phyloP scores from a whole-genome alignment of 2,113 vertebrate genomes.

The Ancistrus triradiatus region DNA sequence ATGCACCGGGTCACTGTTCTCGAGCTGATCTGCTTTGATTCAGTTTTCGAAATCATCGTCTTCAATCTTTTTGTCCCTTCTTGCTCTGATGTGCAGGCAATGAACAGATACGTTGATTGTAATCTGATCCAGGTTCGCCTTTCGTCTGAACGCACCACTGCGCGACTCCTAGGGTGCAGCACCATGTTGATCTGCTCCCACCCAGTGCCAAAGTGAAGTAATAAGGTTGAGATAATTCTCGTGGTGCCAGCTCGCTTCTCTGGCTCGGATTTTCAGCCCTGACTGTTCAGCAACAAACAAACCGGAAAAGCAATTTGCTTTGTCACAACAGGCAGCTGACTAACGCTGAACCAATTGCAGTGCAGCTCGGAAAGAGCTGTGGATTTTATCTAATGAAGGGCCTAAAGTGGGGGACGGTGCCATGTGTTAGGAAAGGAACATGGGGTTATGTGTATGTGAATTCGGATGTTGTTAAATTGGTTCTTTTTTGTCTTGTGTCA shows the following conservation, averaged over 20 bases:
- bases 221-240: slow-evolving; percentile 61
- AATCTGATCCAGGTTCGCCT: no score
- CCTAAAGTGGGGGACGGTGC: slow-evolving; percentile 52
- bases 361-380: slow-evolving; percentile 66
- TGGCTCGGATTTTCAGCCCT: slow-evolving; percentile 62
- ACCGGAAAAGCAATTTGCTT: slow-evolving; percentile 67
- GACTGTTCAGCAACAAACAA: slow-evolving; percentile 68
- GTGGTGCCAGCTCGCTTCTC: slow-evolving; percentile 49
- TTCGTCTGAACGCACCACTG: background rate
- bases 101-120: no score
- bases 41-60: no score
- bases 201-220: slow-evolving; percentile 46
- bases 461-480: no score
- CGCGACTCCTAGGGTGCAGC: background rate
- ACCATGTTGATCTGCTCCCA: slow-evolving; percentile 19
- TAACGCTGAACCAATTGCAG: slow-evolving; percentile 73
- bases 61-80: no score
- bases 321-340: slow-evolving; percentile 73
- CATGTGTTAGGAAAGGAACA: no score
- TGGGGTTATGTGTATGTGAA: no score
- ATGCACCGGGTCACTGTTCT: no score
- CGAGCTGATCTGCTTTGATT: no score
- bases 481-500: no score
- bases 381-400: slow-evolving; percentile 71
- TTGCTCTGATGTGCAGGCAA: no score